phyloP scores from a whole-genome alignment of 2,113 vertebrate genomes.

The Clupea harengus region DNA sequence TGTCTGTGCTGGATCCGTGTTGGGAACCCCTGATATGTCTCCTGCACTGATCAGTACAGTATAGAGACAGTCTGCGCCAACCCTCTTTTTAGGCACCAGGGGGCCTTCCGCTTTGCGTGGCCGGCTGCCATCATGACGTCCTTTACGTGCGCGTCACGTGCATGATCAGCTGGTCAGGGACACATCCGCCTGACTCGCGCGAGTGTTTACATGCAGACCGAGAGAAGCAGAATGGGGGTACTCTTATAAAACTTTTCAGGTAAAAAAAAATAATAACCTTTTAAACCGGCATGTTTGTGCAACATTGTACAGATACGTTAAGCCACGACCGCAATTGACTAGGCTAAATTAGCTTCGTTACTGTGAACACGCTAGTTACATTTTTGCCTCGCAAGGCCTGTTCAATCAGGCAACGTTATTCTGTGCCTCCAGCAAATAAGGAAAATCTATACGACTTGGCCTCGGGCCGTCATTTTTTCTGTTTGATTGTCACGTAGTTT shows the following conservation, averaged over 20 bases:
- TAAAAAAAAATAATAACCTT: slow-evolving; percentile 34
- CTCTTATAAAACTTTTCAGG: slow-evolving; percentile 30
- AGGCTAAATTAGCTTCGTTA: background rate
- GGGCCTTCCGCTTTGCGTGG: background rate
- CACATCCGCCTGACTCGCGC: slow-evolving; percentile 41
- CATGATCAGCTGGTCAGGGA: slow-evolving; percentile 33
- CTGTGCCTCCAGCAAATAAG: background rate
- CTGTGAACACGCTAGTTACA: background rate
- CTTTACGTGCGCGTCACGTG: slow-evolving; percentile 40
- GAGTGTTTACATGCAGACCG: slow-evolving; percentile 48
- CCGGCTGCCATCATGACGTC: background rate
- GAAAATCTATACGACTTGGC: background rate
- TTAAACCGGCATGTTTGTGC: background rate
- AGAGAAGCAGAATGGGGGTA: slow-evolving; percentile 39
- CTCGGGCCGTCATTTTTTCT: background rate
- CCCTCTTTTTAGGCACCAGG: background rate
- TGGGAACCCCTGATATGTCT: too few species aligned
- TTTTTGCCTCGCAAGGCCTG: background rate
- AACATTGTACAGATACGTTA: background rate
- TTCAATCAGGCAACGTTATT: background rate
- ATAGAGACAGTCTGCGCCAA: background rate
- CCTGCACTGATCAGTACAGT: background rate
- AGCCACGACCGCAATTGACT: background rate
- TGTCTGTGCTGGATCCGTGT: too few species aligned
- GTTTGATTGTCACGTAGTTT: background rate